Conservation (phyloP, 1,140 invertebrate species). For the Anastatus disparis region DNA sequence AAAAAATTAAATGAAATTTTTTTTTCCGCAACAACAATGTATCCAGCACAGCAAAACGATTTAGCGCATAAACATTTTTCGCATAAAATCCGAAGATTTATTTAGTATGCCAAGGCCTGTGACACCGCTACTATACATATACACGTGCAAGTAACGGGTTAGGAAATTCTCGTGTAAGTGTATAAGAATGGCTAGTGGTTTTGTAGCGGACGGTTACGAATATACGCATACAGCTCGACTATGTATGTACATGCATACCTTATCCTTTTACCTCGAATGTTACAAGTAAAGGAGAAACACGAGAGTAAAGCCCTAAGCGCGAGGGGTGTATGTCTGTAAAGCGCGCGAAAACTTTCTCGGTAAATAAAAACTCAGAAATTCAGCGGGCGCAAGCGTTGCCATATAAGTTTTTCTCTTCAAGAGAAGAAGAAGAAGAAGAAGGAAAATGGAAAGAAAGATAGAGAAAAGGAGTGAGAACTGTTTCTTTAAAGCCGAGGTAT, state of each 20-base stretch:
- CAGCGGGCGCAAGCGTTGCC: conserved; percentile 21
- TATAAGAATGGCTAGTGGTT: conserved; percentile 23
- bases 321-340: background rate
- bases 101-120: too few species aligned
- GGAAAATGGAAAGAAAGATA: too few species aligned
- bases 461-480: too few species aligned
- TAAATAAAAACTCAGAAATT: conserved; percentile 54
- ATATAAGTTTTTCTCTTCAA: conserved; percentile 50
- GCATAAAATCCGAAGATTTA: conserved; percentile 9
- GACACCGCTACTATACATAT: background rate
- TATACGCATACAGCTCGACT: background rate
- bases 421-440: too few species aligned
- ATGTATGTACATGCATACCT: conserved; percentile 8
- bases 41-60: too few species aligned
- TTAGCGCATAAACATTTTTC: background rate
- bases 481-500: too few species aligned
- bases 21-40: too few species aligned
- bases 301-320: too few species aligned
- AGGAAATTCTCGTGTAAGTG: conserved; percentile 24
- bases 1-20: too few species aligned
- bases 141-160: too few species aligned
- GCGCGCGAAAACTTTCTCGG: conserved; percentile 47
- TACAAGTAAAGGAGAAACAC: too few species aligned
- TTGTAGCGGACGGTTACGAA: conserved; percentile 4
- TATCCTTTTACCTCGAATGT: too few species aligned